Evolutionary conservation across 2,888 invertebrate genomes (phyloP), one percentile per base, ranked within the genome.

Genomic region (Meghimatium bilineatum): DNA sequence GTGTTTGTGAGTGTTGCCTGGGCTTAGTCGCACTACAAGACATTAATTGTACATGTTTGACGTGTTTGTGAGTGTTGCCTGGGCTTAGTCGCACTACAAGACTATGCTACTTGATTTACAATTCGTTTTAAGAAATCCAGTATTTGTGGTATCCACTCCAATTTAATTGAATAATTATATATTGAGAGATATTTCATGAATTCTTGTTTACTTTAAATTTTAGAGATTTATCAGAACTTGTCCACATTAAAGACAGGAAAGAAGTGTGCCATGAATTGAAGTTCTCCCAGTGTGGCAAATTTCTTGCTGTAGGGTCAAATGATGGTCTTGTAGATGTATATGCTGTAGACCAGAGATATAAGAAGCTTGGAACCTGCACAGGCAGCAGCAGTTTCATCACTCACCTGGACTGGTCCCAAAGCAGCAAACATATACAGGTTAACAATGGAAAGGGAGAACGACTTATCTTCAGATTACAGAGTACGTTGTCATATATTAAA

Each of bases 401-500:
- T 0, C 94, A 94, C 87, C 83, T 94, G n/a, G 94, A 94, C 89
- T 94, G 94, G 94, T 93, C 93, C 0, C 90, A 90, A 71, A 93
- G 94, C 87, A 92, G 93, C 87, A 91, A 92, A 84, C 93, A 93
- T 86, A 88, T 94, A 52, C 93, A 93, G 88, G 93, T 93, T 67
- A 94, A 94, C 89, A 93, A 93, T 87, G 94, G 93, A 5, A 93
- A 93, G 49, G 93, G 92, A 5, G 93, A 94, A 85, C 87, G 92
- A 74, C 91, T 94, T 26, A 90, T 94, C 85, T 94, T 91, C 86
- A 92, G 91, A 85, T 92, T 93, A 86, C 92, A 93, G 85, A 90
- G 94, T 94, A 85, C 87, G 86, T 85, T 71, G 36, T 32, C 17
- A 12, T 56, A 44, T 12, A 44, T 44, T 12, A 44, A 44, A 44